A percentile compares a stretch with the other conserved stretches of the same genome.
These are phyloP conservation scores for Tipula unca DNA, from an alignment of 2,888 invertebrate genomes.

Conservation along the genomic window DNA sequence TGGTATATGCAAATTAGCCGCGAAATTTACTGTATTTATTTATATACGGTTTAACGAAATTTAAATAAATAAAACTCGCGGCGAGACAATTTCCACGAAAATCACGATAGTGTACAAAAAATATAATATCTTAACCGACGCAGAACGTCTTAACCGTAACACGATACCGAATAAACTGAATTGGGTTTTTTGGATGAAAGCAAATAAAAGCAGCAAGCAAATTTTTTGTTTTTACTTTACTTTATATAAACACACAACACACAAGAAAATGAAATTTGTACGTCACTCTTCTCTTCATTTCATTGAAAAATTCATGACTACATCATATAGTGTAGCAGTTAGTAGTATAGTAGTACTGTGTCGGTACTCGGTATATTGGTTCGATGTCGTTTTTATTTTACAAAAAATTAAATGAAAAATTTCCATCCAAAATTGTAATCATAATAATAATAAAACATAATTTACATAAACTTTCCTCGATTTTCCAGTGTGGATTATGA, in stretches of 20 bases:
- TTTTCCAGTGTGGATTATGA: background rate
- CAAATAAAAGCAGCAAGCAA: background rate
- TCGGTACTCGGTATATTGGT: background rate
- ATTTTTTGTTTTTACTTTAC: background rate
- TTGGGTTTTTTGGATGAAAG: slow-evolving; percentile 8
- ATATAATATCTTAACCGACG: background rate
- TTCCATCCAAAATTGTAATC: background rate
- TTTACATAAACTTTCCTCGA: background rate
- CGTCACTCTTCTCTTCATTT: background rate
- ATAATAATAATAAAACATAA: background rate
- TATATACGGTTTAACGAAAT: too few species aligned
- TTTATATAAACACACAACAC: background rate
- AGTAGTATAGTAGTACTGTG: background rate
- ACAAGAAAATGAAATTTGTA: background rate
- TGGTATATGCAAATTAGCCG: background rate
- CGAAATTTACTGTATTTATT: background rate
- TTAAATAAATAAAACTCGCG: too few species aligned
- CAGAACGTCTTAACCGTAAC: background rate
- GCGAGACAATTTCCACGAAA: background rate
- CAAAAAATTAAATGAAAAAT: background rate
- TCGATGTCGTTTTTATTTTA: background rate
- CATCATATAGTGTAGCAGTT: background rate
- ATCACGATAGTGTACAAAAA: background rate
- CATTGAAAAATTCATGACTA: background rate
- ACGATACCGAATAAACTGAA: slow-evolving; percentile 16